phyloP scores from a whole-genome alignment of 1,140 invertebrate genomes.

The Calliphora vicina region DNA sequence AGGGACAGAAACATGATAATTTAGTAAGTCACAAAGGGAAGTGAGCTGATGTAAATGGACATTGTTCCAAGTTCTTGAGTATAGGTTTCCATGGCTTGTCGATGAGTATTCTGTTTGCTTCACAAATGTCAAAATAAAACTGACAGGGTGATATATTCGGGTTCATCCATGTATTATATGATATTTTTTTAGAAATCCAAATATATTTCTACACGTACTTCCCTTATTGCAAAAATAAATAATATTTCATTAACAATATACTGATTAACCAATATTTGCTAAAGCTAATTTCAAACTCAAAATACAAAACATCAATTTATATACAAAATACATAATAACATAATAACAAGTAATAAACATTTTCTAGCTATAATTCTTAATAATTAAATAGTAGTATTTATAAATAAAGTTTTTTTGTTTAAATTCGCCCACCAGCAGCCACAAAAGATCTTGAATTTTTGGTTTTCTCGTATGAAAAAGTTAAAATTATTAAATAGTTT shows the following conservation, averaged over 20 bases:
- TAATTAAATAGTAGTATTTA: conserved; percentile 34
- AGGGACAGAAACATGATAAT: no score
- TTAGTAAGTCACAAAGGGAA: no score
- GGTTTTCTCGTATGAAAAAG: not conserved
- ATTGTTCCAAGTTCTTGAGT: no score
- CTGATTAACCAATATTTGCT: not conserved
- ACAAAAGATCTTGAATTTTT: conserved; percentile 34
- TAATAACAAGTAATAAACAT: not conserved
- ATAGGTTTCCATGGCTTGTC: no score
- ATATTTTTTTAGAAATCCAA: no score
- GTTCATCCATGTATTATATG: no score
- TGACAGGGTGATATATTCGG: no score
- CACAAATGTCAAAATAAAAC: no score
- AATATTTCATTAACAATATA: not conserved
- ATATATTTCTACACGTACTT: not conserved
- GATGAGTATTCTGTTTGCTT: no score
- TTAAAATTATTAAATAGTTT: not conserved
- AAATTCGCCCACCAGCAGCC: conserved; percentile 44
- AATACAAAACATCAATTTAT: not conserved
- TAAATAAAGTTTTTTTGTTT: conserved; percentile 2
- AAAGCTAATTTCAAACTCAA: not conserved
- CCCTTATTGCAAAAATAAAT: not conserved
- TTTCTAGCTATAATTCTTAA: not conserved
- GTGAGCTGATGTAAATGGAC: no score
- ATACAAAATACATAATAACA: not conserved